Base-by-base conservation (phyloP, 1,140 invertebrate species). In the Plodia interpunctella region DNA sequence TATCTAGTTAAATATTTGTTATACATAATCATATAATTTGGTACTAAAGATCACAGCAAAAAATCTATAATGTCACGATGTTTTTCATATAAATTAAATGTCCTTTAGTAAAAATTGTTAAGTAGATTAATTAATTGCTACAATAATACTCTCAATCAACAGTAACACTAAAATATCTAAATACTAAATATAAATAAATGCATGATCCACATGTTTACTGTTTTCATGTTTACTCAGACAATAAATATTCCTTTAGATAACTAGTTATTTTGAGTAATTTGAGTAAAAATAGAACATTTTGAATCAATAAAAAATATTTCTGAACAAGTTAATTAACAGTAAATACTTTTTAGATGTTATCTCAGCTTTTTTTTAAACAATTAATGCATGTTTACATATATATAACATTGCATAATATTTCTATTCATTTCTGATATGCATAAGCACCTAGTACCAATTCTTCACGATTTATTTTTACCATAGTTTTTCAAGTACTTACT, bases 1-100 rank as follows among this genome's bases (percentile, higher is more conserved):
- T 15, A 6, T 44, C 38, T 44, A 44, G 10, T 35, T 35, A 15
- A 44, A 15, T 44, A 17, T 44, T 44, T 44, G 30, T 32, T 32
- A 5, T 0, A 15, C 3, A 44, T 44, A 44, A 44, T 44, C 13
- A 44, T 44, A 44, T 44, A 44, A 44, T 44, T 44, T 44, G 38
- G 38, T 44, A 44, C 38, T 44, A 44, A 44, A 44, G n/a, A 44
- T 44, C 38, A 44, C 38, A 44, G 38, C 38, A 15, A 44, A 44
- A 9, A 44, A 44, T 17, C 13, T 44, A 17, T 44, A n/a, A 44
- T 44, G 38, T 44, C 38, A 44, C 15, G 13, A 44, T 35, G 32
- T 35, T 35, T 5, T 13, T 1, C 32, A 13, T 2, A 13, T 35
- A 35, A 35, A 44, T 10, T 44, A 32, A 32, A 32, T 32, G 30